Percentiles rank a stretch among this genome's conserved stretches.
Evolutionary conservation across 2,797 vertebrate genomes (phyloP).

Genomic region (Chaetophractus vellerosus): DNA sequence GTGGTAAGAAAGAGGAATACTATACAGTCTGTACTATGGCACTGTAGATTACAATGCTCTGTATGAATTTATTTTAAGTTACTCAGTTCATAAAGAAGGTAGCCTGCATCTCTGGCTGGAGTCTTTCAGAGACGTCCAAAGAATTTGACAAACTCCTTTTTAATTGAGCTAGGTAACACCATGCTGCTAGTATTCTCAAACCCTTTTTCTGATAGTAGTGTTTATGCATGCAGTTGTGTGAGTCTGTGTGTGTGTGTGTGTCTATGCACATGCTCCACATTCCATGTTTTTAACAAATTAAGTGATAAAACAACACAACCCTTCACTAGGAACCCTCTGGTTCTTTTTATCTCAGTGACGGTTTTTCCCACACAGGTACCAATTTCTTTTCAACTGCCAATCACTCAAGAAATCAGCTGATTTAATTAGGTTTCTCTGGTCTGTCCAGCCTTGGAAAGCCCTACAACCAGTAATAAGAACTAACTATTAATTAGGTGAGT

Average conservation of each 20-base stretch:
- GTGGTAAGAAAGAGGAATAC: neutral
- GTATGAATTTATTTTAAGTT: neutral
- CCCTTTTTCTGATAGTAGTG: neutral
- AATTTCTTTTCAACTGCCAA: conserved; percentile 57
- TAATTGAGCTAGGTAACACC: neutral
- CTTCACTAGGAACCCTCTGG: neutral
- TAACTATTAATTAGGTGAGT: conserved; percentile 59
- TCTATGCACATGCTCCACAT: neutral
- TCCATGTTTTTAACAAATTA: neutral
- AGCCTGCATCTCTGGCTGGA: neutral
- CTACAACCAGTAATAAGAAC: conserved; percentile 38
- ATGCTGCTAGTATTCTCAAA: neutral
- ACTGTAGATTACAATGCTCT: neutral
- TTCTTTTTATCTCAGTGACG: conserved; percentile 23
- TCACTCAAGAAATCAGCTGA: conserved; percentile 57
- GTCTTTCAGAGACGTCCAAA: neutral
- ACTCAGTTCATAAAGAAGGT: neutral
- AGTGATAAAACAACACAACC: neutral
- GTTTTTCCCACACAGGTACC: conserved; percentile 18
- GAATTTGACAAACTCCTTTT: neutral
- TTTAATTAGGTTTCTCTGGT: conserved; percentile 63
- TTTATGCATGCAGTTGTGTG: neutral
- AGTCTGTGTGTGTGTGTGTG: neutral
- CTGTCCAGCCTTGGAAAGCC: neutral
- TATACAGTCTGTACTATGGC: neutral